Conservation (phyloP, 2,113 vertebrate species). For the Vidua chalybeata region DNA sequence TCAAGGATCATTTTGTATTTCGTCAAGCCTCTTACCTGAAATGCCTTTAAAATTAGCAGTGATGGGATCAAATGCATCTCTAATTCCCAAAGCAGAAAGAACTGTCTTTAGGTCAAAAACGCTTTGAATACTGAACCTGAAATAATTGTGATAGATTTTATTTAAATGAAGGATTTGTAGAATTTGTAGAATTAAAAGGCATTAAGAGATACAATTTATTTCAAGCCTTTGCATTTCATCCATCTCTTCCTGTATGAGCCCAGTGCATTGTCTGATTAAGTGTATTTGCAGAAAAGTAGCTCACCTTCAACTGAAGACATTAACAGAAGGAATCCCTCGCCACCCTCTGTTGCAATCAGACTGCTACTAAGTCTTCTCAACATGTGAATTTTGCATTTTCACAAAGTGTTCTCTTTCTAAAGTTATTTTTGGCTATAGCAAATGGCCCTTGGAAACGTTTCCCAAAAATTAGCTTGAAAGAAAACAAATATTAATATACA, state of each 20-base stretch:
- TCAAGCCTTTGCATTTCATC: neutral
- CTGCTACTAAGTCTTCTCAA: neutral
- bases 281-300: neutral
- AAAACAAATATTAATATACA: neutral
- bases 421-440: neutral
- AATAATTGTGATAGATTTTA: slow-evolving; percentile 26
- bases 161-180: neutral
- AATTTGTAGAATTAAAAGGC: neutral
- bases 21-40: slow-evolving; percentile 78
- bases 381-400: neutral
- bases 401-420: neutral
- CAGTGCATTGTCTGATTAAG: neutral
- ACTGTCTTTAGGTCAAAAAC: slow-evolving; percentile 84
- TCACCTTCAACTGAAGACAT: neutral
- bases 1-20: neutral
- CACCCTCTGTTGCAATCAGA: neutral
- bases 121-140: slow-evolving; percentile 87
- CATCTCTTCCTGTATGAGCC: neutral
- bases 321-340: neutral
- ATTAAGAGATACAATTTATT: neutral
- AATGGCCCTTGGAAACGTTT: neutral
- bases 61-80: slow-evolving; percentile 82
- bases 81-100: slow-evolving; percentile 84
- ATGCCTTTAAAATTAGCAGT: slow-evolving; percentile 89
- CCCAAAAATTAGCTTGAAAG: neutral